Evolutionary conservation across 2,113 vertebrate species (phyloP).

Genomic region (Junco hyemalis): DNA sequence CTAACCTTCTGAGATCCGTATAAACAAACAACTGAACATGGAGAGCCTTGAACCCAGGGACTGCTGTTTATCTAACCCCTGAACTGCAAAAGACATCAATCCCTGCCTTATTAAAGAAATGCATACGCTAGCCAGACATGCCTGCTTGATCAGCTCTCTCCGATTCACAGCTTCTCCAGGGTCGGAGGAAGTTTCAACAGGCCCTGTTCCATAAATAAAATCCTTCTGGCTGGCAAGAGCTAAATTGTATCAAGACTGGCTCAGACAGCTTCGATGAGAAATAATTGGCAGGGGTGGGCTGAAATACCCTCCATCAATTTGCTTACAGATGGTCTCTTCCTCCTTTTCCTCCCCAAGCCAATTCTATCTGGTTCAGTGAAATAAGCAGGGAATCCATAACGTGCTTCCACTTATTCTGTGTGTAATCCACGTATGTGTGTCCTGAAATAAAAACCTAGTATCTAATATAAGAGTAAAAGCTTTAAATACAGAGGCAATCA

Average conservation of each 20-base stretch:
- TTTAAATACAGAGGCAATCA: neutral
- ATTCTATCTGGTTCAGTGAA: neutral
- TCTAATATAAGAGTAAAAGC: neutral
- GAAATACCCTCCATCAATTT: conserved; percentile 24
- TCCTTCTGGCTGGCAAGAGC: conserved; percentile 63
- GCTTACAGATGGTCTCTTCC: conserved; percentile 1
- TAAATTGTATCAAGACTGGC: conserved; percentile 63
- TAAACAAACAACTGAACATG: conserved; percentile 74
- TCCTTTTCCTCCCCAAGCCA: neutral
- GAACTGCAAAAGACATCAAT: conserved; percentile 72
- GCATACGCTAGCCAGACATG: conserved; percentile 40
- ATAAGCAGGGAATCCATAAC: neutral
- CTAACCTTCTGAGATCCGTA: conserved; percentile 70
- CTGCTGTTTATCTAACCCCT: conserved; percentile 76
- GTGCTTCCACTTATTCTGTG: neutral
- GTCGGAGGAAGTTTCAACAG: conserved; percentile 71
- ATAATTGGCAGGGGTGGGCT: neutral
- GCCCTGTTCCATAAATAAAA: conserved; percentile 69
- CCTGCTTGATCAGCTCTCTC: conserved; percentile 52
- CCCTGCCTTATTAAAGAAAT: conserved; percentile 74
- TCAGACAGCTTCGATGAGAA: conserved; percentile 71
- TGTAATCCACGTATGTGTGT: neutral
- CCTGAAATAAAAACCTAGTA: neutral
- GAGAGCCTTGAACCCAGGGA: conserved; percentile 72
- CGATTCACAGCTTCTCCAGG: conserved; percentile 66